phyloP scores from a whole-genome alignment of 2,797 vertebrate species.

The Anniella stebbinsi region DNA sequence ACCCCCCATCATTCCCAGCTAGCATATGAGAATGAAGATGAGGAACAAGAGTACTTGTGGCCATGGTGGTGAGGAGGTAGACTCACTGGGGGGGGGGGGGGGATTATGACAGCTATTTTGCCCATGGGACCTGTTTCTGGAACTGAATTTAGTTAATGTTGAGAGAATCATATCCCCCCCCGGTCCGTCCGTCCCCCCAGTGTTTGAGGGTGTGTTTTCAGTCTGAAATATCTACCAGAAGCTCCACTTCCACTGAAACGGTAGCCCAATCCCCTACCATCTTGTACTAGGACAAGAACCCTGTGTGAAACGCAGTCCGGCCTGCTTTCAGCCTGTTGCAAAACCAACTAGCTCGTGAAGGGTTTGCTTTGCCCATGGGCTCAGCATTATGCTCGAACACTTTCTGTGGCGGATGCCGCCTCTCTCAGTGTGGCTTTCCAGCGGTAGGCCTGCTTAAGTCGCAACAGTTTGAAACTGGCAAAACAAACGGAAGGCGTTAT shows the following conservation, averaged over 20 bases:
- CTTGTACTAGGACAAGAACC: background rate
- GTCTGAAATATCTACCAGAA: background rate
- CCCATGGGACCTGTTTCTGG: too few species aligned
- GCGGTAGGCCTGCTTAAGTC: background rate
- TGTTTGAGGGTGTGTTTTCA: background rate
- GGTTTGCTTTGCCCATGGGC: background rate
- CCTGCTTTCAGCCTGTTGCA: constrained; percentile 15
- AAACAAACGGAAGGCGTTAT: constrained; percentile 34
- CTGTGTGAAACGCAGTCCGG: constrained; percentile 21
- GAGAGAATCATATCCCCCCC: background rate
- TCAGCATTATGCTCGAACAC: background rate
- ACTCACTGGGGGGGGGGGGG: too few species aligned
- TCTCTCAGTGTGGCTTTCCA: constrained; percentile 18
- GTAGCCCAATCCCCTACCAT: background rate
- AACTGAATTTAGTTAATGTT: too few species aligned
- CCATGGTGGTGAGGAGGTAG: too few species aligned
- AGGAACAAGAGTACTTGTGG: too few species aligned
- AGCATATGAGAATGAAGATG: too few species aligned
- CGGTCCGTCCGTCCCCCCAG: too few species aligned
- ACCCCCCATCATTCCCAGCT: too few species aligned
- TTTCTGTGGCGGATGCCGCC: background rate
- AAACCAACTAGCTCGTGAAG: constrained; percentile 41
- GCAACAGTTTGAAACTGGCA: background rate
- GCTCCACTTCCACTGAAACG: background rate
- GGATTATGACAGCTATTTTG: too few species aligned